Percentiles rank a stretch among this genome's conserved stretches.
phyloP scores from a whole-genome alignment of 1,140 invertebrate genomes.

The Drosophila nannoptera region DNA sequence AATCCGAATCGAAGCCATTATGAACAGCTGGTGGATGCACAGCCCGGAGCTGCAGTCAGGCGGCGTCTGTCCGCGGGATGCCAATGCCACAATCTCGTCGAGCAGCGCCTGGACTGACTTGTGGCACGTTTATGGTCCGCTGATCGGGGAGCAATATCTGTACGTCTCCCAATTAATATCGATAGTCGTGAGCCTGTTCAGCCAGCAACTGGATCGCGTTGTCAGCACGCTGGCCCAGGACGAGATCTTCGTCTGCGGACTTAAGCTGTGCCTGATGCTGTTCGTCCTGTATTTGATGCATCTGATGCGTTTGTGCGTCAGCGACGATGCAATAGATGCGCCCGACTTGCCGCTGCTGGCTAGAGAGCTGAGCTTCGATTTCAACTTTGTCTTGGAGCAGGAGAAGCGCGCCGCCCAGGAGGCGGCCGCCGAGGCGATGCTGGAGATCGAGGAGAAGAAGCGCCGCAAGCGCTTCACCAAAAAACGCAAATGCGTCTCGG shows the following conservation, averaged over 20 bases:
- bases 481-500: slow-evolving; percentile 73
- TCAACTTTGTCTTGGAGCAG: slow-evolving; percentile 67
- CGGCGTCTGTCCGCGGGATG: slow-evolving; percentile 51
- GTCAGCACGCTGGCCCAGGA: slow-evolving; percentile 41
- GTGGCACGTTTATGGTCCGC: slow-evolving; percentile 13
- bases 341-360: slow-evolving; percentile 21
- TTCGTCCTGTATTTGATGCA: slow-evolving; percentile 68
- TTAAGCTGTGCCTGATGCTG: slow-evolving; percentile 52
- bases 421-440: slow-evolving; percentile 60
- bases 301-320: slow-evolving; percentile 38
- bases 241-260: slow-evolving; percentile 52
- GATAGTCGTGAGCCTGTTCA: slow-evolving; percentile 1
- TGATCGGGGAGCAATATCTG: slow-evolving; percentile 17
- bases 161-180: slow-evolving; percentile 27
- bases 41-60: slow-evolving; percentile 10
- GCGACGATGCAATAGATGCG: not conserved
- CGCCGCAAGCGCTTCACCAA: slow-evolving; percentile 73
- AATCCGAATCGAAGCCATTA: slow-evolving; percentile 23
- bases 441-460: slow-evolving; percentile 74
- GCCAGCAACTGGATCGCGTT: slow-evolving; percentile 12
- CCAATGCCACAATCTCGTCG: slow-evolving; percentile 39
- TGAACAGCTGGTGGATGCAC: slow-evolving; percentile 51
- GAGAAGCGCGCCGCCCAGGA: slow-evolving; percentile 66
- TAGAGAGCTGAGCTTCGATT: slow-evolving; percentile 66
- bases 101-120: slow-evolving; percentile 5